Conservation (phyloP, 2,113 vertebrate species). For the Turdus rufiventris region DNA sequence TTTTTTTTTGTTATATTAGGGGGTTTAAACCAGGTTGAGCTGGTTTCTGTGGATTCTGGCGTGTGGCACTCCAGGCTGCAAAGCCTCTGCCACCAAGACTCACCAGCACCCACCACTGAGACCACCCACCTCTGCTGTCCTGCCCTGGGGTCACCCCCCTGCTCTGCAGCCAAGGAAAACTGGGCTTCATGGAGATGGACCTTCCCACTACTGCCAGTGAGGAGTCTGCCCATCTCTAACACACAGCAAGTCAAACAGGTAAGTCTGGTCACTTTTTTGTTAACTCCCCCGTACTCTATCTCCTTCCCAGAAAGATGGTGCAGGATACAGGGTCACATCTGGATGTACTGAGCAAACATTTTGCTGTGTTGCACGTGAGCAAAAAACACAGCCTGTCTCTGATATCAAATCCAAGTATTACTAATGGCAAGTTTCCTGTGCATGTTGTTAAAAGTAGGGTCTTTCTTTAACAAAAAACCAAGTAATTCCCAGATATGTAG, state of each 20-base stretch:
- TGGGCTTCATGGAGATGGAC: neutral
- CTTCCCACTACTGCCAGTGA: fast-evolving
- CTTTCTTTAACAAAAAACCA: neutral
- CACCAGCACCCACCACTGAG: neutral
- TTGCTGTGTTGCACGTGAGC: fast-evolving
- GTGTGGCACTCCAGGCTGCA: fast-evolving
- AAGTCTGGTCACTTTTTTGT: neutral
- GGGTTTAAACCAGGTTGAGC: neutral
- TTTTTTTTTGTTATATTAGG: neutral
- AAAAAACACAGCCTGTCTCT: neutral
- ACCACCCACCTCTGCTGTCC: neutral
- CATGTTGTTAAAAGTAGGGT: neutral
- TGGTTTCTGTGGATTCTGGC: fast-evolving
- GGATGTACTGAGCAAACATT: neutral
- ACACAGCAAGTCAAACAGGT: neutral
- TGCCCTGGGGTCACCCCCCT: neutral
- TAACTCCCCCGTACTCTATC: neutral
- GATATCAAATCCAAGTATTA: neutral
- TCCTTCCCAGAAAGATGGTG: neutral
- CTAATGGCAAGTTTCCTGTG: neutral
- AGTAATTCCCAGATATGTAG: neutral
- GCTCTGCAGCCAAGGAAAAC: fast-evolving
- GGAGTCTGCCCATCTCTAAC: neutral
- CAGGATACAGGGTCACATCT: neutral
- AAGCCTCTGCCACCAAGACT: fast-evolving